Evolutionary conservation across 2,797 vertebrate genomes (phyloP), one percentile per base, ranked within the genome.

Genomic region (Lithobates pipiens): DNA sequence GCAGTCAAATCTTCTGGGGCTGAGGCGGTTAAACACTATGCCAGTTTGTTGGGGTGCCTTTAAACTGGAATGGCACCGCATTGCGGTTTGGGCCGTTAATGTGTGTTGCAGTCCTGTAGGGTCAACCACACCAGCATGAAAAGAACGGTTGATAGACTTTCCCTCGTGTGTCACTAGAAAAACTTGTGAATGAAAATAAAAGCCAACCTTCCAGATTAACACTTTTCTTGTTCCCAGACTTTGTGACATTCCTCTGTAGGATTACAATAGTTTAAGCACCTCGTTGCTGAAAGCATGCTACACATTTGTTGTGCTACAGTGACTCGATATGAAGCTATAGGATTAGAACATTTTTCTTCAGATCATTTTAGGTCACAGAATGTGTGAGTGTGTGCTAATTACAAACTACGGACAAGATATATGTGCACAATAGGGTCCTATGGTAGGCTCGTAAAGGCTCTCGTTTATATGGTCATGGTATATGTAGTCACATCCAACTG

Each of bases 291-390:
- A 73, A 54, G 68, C 46, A 73, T 34, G 74, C 61, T 77, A 72
- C 74, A 86, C 80, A 82, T 86, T 86, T 82, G 79, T 86, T 82
- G 46, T 83, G 85, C 80, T 78, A 74, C 57, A 83, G 42, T 57
- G 75, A 46, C 25, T 77, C 27, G 23, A 32, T 76, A 80, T 36
- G 29, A 80, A 72, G 5, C 36, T 42, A 73, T 54, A 5, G 21
- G 74, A 81, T 85, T 85, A 76, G 72, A 9, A 75, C 9, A 36
- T 25, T 15, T 8, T n/a, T 57, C 70, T 34, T 50, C 68, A 69
- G 68, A n/a, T 65, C 57, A 42, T 61, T 67, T 63, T 18, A 27
- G 50, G 61, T 42, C 27, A 16, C 5, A 42, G 11, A 25, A 77
- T 27, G 69, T 71, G 34, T 39, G 10, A 39, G 34, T 71, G 8